Evolutionary conservation across 1,140 invertebrate genomes (phyloP).

Genomic region (Theocolax elegans): DNA sequence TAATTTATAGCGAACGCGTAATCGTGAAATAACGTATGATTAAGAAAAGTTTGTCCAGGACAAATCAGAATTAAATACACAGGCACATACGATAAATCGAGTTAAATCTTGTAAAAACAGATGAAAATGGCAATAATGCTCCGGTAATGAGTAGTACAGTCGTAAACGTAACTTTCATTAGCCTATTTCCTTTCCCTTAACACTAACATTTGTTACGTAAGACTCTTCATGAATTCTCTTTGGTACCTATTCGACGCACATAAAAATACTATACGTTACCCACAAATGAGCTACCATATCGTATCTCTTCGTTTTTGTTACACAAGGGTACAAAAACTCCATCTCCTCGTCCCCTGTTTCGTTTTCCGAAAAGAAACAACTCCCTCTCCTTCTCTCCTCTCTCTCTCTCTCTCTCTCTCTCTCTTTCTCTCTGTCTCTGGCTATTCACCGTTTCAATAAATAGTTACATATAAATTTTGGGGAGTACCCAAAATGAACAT

Average conservation of each 20-base stretch:
- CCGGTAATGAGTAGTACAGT: conserved; percentile 2
- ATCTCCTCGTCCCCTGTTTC: not conserved
- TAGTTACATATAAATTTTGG: conserved; percentile 13
- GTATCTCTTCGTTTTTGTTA: conserved; percentile 30
- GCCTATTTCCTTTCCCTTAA: not conserved
- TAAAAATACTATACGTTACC: conserved; percentile 29
- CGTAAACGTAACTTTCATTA: conserved; percentile 17
- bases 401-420: not conserved
- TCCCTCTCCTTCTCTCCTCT: not conserved
- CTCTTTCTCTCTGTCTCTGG: not conserved
- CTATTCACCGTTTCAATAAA: not conserved
- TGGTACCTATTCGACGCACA: conserved; percentile 1
- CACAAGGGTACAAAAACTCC: not conserved
- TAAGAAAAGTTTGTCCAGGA: too few species aligned
- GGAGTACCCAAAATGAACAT: not conserved
- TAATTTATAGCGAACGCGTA: too few species aligned
- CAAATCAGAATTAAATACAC: too few species aligned
- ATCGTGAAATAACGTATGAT: too few species aligned
- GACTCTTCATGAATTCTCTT: conserved; percentile 24
- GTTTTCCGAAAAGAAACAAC: not conserved
- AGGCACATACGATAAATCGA: too few species aligned
- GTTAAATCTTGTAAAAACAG: not conserved
- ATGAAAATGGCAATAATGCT: not conserved
- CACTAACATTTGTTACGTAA: conserved; percentile 13
- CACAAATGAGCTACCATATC: conserved; percentile 31